Evolutionary conservation across 1,140 invertebrate genomes (phyloP), one percentile per base, ranked within the genome.

Genomic region (Rhopalosiphum padi): DNA sequence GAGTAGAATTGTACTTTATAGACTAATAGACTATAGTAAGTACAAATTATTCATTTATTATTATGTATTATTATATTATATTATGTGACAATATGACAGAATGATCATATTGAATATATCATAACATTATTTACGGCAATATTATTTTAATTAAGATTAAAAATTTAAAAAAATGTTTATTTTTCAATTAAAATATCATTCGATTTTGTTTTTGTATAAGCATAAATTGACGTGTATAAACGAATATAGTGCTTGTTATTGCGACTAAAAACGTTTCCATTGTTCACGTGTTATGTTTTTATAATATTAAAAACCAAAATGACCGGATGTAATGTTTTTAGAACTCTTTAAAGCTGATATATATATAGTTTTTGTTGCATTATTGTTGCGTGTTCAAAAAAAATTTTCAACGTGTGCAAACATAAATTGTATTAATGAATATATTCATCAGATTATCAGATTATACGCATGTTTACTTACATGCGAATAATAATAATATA

Each of bases 301-400:
- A 41, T 83, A 85, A 43, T 41, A 85, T 41, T 41, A 41, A 85
- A 85, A 85, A 85, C 41, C 41, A 6, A 88, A 88, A 51, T 51
- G n/a, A 88, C 86, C 86, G 86, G 86, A 51, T 87, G 43, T 87
- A 87, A 87, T 87, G 85, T 48, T 87, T 51, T 88, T 88, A 88
- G 37, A 41, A 85, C 83, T 41, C 83, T 85, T 25, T 85, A 23
- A 35, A 51, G 46, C 30, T 51, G 35, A 41, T 25, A 41, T 83
- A 51, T 51, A 51, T 51, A 51, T 51, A 48, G 46, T 88, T 88
- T 88, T 88, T 18, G 46, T 87, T 87, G 25, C 83, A 86, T 85
- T 87, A 86, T 85, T 87, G 30, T 88, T 48, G 86, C 86, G 46
- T 88, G 86, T 88, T 35, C 21, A 25, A 43, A 85, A 8, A 41